Evolutionary conservation across 64 coral and sea anemone genomes (phyloP).

Genomic region (Exaiptasia diaphana): DNA sequence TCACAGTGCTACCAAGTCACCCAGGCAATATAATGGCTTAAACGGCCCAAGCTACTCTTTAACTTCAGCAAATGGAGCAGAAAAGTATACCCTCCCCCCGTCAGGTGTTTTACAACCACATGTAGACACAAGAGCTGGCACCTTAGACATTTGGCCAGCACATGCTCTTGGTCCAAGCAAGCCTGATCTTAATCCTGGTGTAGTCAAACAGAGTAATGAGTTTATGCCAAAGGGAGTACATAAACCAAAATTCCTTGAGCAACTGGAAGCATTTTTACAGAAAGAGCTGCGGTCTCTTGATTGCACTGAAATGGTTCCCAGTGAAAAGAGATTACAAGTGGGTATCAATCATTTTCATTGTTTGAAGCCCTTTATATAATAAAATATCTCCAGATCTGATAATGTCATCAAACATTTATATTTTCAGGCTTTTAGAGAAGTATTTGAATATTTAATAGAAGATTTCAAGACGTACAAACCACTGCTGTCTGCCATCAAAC

Average conservation of each 20-base stretch:
- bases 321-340: slow-evolving; percentile 96
- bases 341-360: not conserved
- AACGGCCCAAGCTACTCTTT: slow-evolving; percentile 75
- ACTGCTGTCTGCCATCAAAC: slow-evolving; percentile 80
- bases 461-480: slow-evolving; percentile 99
- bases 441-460: slow-evolving; percentile 99
- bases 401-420: not conserved
- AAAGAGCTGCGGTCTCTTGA: slow-evolving; percentile 88
- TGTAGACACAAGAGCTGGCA: slow-evolving; percentile 82
- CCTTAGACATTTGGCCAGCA: slow-evolving; percentile 93
- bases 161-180: slow-evolving; percentile 85
- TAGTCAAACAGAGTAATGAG: slow-evolving; percentile 67
- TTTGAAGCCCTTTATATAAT: too few relatives aligned
- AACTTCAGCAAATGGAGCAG: slow-evolving; percentile 27
- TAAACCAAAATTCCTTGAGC: slow-evolving; percentile 97
- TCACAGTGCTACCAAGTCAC: not conserved
- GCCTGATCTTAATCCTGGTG: slow-evolving; percentile 71
- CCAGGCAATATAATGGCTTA: slow-evolving; percentile 72
- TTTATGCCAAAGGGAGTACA: slow-evolving; percentile 97
- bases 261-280: slow-evolving; percentile 90
- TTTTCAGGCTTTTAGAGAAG: slow-evolving; percentile 91
- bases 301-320: slow-evolving; percentile 85
- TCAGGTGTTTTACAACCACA: slow-evolving; percentile 75
- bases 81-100: slow-evolving; percentile 76
- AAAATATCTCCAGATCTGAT: too few relatives aligned